Evolutionary conservation across 2,888 invertebrate species (phyloP).

Genomic region (Brassicogethes aeneus): DNA sequence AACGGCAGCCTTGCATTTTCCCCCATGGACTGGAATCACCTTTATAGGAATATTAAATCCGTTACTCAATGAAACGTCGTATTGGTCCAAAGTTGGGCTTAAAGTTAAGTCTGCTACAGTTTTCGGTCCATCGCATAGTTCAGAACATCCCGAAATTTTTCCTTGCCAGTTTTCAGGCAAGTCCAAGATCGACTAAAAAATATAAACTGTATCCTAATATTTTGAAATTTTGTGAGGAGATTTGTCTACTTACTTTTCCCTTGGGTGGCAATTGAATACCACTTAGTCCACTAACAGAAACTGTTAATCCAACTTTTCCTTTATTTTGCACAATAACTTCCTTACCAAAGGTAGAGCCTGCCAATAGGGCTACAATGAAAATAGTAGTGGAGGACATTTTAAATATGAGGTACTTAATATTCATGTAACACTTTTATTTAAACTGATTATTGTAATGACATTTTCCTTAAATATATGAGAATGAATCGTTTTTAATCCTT

Average conservation of each 20-base stretch:
- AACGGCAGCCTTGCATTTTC: not conserved
- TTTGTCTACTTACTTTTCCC: no score
- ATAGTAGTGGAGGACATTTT: no score
- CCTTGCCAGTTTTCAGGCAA: not conserved
- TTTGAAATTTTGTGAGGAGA: no score
- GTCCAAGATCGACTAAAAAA: no score
- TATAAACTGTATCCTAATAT: no score
- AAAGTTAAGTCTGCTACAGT: not conserved
- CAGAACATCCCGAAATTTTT: not conserved
- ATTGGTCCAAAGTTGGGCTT: not conserved
- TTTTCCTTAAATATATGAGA: no score
- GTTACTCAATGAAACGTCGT: not conserved
- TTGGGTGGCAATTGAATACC: no score
- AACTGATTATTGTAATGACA: no score
- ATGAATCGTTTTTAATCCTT: no score
- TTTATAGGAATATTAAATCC: not conserved
- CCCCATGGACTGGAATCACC: not conserved
- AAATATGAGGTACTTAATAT: no score
- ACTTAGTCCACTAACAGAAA: not conserved
- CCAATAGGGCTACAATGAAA: not conserved
- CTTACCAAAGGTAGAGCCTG: not conserved
- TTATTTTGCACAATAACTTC: not conserved
- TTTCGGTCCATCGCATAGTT: not conserved
- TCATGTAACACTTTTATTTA: no score
- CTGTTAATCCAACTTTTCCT: not conserved